Evolutionary conservation across 2,113 vertebrate genomes (phyloP).

Genomic region (Suricata suricatta): DNA sequence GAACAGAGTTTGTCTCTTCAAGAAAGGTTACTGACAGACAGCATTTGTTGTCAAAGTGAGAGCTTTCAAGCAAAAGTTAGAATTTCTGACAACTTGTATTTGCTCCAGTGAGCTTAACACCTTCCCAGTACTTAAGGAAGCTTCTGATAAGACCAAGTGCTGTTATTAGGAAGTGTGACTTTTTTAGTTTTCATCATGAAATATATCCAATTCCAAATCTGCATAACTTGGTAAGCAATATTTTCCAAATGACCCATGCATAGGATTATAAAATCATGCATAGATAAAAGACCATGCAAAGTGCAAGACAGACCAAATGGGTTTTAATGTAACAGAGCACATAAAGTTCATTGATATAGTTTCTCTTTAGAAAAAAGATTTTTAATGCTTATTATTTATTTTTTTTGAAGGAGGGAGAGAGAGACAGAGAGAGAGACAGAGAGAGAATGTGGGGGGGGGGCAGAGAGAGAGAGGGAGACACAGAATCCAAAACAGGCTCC

Average conservation of each 20-base stretch:
- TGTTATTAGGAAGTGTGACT: not conserved
- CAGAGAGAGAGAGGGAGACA: no score
- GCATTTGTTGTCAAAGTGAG: not conserved
- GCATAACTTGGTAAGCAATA: conserved; percentile 33
- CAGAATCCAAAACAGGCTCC: no score
- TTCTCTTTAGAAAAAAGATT: no score
- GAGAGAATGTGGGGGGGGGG: no score
- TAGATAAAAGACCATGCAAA: conserved; percentile 31
- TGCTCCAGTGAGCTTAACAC: not conserved
- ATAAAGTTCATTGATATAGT: conserved; percentile 11
- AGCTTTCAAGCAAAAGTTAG: not conserved
- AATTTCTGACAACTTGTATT: conserved; percentile 29
- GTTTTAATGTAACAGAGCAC: conserved; percentile 39
- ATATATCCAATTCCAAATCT: not conserved
- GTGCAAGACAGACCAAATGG: not conserved
- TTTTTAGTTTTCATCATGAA: conserved; percentile 38
- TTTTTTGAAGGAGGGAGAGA: no score
- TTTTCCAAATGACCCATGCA: conserved; percentile 60
- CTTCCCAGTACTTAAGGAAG: not conserved
- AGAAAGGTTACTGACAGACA: not conserved
- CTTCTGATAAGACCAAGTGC: conserved; percentile 34
- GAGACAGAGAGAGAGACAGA: no score
- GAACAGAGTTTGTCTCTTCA: not conserved
- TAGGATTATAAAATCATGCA: conserved; percentile 1
- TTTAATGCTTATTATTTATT: no score